Evolutionary conservation across 2,888 invertebrate genomes (phyloP), one percentile per base, ranked within the genome.

Genomic region (Cantharis flavilabris): DNA sequence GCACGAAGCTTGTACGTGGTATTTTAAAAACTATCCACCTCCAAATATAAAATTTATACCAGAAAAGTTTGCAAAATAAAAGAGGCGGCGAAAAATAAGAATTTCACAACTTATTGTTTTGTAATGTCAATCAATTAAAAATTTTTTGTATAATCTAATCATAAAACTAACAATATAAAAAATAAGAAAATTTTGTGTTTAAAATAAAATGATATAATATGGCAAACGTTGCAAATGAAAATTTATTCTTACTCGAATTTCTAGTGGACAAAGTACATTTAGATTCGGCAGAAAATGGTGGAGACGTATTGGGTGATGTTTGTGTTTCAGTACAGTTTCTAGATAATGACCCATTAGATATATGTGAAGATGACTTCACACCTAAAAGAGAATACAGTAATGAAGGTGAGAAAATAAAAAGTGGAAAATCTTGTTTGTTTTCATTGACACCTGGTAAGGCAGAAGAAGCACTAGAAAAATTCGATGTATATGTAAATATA

Each of bases 351-450:
- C 89, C 92, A 0, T 84, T 93, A 14, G 91, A 91, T 81, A 91
- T 93, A 76, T 91, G 91, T 84, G 93, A 93, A 82, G 91, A 92
- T 78, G 92, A 92, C 71, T 86, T 88, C 70, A 78, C 84, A 0
- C 86, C 87, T 0, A 84, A 87, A 11, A 83, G 83, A 76, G 82
- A 77, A 79, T 83, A 65, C 63, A 78, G 71, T 87, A 89, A 2
- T 89, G 89, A 67, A 83, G 86, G 33, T 10, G 83, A 80, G 9
- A 86, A 89, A 0, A 90, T 92, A 75, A 92, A 91, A 83, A 92
- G 89, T 81, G 93, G 93, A 33, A 93, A 93, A 85, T 93, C 93
- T 0, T 93, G 93, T 82, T 87, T 93, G n/a, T 93, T 93, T 83
- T 92, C 92, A 0, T 86, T 93, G 3, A 90, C 91, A 28, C 89